Evolutionary conservation across 2,113 vertebrate genomes (phyloP).

Genomic region (Apodemus sylvaticus): DNA sequence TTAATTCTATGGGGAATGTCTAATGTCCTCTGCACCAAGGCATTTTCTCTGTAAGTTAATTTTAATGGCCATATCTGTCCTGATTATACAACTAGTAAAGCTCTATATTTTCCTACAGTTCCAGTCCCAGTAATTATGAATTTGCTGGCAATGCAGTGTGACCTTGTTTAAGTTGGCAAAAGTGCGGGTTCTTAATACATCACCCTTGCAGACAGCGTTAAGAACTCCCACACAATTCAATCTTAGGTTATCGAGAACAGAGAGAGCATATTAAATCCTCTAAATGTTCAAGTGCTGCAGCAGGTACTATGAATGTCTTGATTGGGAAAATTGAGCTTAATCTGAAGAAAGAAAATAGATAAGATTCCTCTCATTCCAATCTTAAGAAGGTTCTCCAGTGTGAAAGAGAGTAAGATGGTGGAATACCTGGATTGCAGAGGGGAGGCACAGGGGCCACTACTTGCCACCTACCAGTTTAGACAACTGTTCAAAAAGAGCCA

Average conservation of each 20-base stretch:
- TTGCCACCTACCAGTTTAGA: background rate
- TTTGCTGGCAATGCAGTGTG: conserved; percentile 66
- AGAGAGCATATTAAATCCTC: conserved; percentile 61
- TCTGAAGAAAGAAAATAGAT: background rate
- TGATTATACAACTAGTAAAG: conserved; percentile 70
- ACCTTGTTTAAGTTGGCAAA: conserved; percentile 75
- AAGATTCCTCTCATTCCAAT: background rate
- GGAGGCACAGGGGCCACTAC: background rate
- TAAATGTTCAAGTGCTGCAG: conserved; percentile 47
- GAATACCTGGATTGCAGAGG: background rate
- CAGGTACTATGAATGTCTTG: background rate
- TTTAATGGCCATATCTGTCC: conserved; percentile 54
- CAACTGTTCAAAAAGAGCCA: conserved; percentile 24
- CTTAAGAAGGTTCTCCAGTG: background rate
- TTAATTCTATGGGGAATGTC: conserved; percentile 48
- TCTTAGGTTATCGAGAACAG: conserved; percentile 41
- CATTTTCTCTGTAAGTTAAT: conserved; percentile 56
- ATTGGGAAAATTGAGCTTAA: background rate
- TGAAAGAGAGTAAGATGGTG: background rate
- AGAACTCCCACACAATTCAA: conserved; percentile 72
- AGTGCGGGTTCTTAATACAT: conserved; percentile 72
- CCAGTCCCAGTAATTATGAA: conserved; percentile 66
- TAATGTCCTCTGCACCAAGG: conserved; percentile 37
- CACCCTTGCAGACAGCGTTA: conserved; percentile 70
- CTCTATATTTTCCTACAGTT: conserved; percentile 60